Evolutionary conservation across 2,113 vertebrate genomes (phyloP).

Genomic region (Nymphicus hollandicus): DNA sequence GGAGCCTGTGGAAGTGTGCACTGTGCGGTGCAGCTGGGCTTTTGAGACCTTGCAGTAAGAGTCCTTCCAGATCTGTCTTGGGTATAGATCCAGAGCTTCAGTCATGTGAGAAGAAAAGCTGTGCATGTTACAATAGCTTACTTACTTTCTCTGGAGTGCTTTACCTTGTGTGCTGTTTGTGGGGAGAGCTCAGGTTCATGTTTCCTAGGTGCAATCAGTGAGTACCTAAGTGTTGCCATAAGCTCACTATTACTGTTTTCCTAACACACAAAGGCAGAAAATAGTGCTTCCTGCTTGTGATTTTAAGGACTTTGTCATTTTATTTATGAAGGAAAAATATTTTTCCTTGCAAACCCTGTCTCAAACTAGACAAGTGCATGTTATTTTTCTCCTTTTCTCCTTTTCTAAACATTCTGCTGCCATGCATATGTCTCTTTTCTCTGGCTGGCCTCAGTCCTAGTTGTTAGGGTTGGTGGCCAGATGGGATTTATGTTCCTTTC

Average conservation of each 20-base stretch:
- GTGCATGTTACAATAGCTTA: background rate
- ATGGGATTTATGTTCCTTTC: constrained; percentile 54
- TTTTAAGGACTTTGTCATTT: background rate
- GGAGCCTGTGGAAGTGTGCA: background rate
- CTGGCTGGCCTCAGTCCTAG: constrained; percentile 31
- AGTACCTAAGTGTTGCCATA: background rate
- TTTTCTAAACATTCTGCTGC: constrained; percentile 41
- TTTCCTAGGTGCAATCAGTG: background rate
- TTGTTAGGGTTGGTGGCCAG: constrained; percentile 46
- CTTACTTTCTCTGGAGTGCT: background rate
- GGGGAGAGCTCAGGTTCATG: background rate
- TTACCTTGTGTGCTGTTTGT: background rate
- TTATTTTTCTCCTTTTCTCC: constrained; percentile 19
- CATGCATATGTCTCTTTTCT: constrained; percentile 34
- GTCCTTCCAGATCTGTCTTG: background rate
- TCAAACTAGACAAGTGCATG: background rate
- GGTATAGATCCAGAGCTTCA: background rate
- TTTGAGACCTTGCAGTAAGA: background rate
- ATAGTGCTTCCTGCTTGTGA: background rate
- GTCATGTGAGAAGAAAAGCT: background rate
- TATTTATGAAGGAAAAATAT: background rate
- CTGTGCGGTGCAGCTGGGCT: background rate
- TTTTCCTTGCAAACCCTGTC: background rate
- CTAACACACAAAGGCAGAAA: background rate
- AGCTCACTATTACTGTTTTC: background rate